Base-by-base conservation (phyloP, 2,888 invertebrate genomes). In the Drosophila testacea region DNA sequence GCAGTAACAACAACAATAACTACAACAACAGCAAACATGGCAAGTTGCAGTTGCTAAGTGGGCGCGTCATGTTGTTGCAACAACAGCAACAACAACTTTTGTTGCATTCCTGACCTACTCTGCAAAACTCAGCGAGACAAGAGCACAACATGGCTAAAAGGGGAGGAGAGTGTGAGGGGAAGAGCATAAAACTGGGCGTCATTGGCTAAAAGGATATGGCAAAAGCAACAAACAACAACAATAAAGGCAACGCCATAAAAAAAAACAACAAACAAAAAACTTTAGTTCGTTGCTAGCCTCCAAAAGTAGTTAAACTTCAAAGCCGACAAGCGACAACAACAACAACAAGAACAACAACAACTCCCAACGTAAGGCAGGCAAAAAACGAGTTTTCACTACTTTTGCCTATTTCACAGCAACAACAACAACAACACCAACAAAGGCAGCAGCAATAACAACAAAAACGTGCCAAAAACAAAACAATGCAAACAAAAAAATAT, bases 341-440 rank as follows among this genome's bases (percentile, higher is more conserved):
- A 65, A 41, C 27, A 68, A 55, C 72, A 67, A 47, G 16, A 16
- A 16, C 57, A 51, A 47, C 46, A 65, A 36, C 56, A 50, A 70
- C 59, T 55, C 32, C 22, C 59, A 65, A 42, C 44, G 22, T 22
- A 52, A 51, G 59, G 65, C 62, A 72, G 63, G 62, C 67, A 47
- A 72, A 79, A 79, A 86, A 86, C 84, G 47, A 84, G 84, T 84
- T 84, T 86, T 84, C 84, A 84, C 84, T 86, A 82, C 83, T 84
- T 86, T 86, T 86, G 84, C 86, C 84, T 83, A 84, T 81, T 84
- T 76, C 60, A 77, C 81, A 77, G 66, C 63, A 75, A 48, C 60
- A 77, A 62, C 68, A 62, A 42, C 47, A 47, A 59, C 44, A 48
- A 41, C 28, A 57, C 48, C 36, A 36, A 59, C 16, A 39, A 41